Conservation (phyloP, 2,888 invertebrate genomes). For the Silvanus unidentatus region DNA sequence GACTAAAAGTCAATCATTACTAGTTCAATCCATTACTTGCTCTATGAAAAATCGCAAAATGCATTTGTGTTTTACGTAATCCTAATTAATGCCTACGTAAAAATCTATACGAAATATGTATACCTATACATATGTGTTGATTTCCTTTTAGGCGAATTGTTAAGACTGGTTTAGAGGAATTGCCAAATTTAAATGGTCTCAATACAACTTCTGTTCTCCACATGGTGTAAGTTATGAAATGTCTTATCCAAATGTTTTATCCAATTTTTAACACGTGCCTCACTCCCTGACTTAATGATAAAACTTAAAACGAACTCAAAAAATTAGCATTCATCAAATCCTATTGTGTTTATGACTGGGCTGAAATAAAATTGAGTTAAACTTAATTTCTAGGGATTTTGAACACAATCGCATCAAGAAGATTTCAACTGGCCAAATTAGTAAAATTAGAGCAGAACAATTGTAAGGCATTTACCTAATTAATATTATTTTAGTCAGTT, state of each 20-base stretch:
- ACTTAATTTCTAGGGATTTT: conserved; percentile 40
- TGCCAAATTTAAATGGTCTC: conserved; percentile 42
- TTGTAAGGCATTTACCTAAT: conserved; percentile 39
- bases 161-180: conserved; percentile 43
- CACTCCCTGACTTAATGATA: too few relatives aligned
- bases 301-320: neutral
- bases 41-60: too few relatives aligned
- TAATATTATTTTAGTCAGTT: neutral
- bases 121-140: too few relatives aligned
- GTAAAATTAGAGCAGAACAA: conserved; percentile 40
- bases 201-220: conserved; percentile 39
- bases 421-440: conserved; percentile 39
- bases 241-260: too few relatives aligned
- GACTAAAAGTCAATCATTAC: too few relatives aligned
- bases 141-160: conserved; percentile 42
- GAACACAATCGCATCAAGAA: conserved; percentile 44
- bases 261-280: too few relatives aligned
- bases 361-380: too few relatives aligned
- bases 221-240: conserved; percentile 42
- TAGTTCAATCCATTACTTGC: too few relatives aligned
- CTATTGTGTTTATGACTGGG: too few relatives aligned
- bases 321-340: conserved; percentile 6
- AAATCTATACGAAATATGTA: too few relatives aligned
- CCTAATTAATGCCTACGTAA: too few relatives aligned
- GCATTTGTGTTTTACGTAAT: too few relatives aligned